These are phyloP conservation scores for Akabosia matsudoensis DNA, from an alignment of 1,140 invertebrate genomes.

Conservation along the genomic window DNA sequence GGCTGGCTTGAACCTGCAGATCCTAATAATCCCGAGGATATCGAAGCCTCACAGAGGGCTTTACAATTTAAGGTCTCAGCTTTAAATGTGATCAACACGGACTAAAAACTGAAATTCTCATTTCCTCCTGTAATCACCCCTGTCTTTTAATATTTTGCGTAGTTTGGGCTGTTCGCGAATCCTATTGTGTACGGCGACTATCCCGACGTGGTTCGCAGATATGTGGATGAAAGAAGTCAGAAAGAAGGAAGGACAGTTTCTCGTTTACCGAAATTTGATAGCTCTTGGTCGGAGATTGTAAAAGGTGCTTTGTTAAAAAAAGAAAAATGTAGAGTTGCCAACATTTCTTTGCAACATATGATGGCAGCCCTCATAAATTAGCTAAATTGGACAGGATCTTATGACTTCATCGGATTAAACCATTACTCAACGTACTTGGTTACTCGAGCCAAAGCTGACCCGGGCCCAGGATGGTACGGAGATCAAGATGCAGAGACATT, in stretches of 20 bases:
- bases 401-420: conserved; percentile 31
- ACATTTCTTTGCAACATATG: not conserved
- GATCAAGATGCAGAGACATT: conserved; percentile 16
- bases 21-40: conserved; percentile 21
- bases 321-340: not conserved
- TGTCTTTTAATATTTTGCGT: not conserved
- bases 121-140: not conserved
- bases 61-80: conserved; percentile 34
- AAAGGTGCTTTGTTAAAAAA: too few species aligned
- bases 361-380: too few species aligned
- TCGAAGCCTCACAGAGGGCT: conserved; percentile 34
- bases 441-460: not conserved
- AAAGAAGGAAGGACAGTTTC: conserved; percentile 37
- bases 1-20: conserved; percentile 31
- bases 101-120: not conserved
- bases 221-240: conserved; percentile 38
- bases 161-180: conserved; percentile 19
- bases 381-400: not conserved
- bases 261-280: conserved; percentile 44
- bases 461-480: conserved; percentile 4
- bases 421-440: conserved; percentile 31
- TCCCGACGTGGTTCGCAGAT: conserved; percentile 49
- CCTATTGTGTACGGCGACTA: conserved; percentile 37
- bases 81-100: conserved; percentile 22
- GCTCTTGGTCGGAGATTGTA: conserved; percentile 52